These are phyloP conservation scores for Neocrepidodera transversa DNA, from an alignment of 2,888 invertebrate genomes.

Conservation along the genomic window DNA sequence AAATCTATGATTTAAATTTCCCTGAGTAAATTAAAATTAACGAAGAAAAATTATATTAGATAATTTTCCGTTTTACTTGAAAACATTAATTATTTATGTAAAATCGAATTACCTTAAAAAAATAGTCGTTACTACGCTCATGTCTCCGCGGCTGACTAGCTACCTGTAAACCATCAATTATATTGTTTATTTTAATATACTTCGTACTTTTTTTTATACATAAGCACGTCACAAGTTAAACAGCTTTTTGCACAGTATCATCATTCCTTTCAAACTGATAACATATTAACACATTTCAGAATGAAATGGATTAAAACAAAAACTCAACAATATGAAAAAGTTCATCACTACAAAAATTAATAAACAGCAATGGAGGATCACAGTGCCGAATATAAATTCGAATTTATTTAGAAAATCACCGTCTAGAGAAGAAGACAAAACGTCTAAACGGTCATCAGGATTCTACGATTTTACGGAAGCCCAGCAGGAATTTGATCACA, in stretches of 20 bases:
- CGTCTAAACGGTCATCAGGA: slow-evolving; percentile 52
- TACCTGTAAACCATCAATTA: slow-evolving; percentile 39
- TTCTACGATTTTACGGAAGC: slow-evolving; percentile 58
- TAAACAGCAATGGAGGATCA: slow-evolving; percentile 59
- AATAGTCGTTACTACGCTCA: background rate
- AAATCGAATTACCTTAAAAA: background rate
- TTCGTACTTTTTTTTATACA: slow-evolving; percentile 41
- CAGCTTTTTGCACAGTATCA: slow-evolving; percentile 38
- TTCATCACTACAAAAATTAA: slow-evolving; percentile 57
- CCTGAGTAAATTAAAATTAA: no score
- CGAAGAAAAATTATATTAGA: no score
- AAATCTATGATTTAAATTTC: no score
- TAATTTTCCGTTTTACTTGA: slow-evolving; percentile 5
- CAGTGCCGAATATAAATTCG: slow-evolving; percentile 55
- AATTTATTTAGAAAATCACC: slow-evolving; percentile 49
- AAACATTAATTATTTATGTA: slow-evolving; percentile 3
- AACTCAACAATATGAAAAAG: slow-evolving; percentile 55
- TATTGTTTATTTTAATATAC: slow-evolving; percentile 42
- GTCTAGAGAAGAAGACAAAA: slow-evolving; percentile 43
- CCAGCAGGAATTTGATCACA: slow-evolving; percentile 51
- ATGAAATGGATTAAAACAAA: slow-evolving; percentile 17
- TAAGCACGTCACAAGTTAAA: slow-evolving; percentile 35
- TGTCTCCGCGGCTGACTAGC: slow-evolving; percentile 28
- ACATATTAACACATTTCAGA: slow-evolving; percentile 17
- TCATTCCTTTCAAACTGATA: slow-evolving; percentile 12